These are phyloP conservation scores for Cichladusa arquata DNA, from an alignment of 2,113 vertebrate species.

Conservation along the genomic window DNA sequence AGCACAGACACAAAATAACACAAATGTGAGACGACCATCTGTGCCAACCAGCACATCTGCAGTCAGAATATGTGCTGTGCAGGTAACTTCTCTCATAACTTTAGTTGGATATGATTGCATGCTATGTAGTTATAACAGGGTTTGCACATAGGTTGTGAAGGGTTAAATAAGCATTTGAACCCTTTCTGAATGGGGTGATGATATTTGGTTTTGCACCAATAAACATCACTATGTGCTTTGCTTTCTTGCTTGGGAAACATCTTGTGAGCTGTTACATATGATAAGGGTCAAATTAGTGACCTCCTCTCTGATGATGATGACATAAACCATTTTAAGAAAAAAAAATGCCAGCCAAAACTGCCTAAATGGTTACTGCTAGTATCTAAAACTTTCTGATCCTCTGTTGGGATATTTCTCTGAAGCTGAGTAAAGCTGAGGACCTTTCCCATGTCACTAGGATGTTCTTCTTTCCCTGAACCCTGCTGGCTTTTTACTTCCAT, in stretches of 20 bases:
- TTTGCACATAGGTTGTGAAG: not conserved
- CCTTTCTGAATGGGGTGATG: not conserved
- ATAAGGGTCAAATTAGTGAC: not conserved
- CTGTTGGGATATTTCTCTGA: not conserved
- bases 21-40: slow-evolving; percentile 56
- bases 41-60: slow-evolving; percentile 37
- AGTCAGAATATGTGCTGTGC: slow-evolving; percentile 72
- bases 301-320: not conserved
- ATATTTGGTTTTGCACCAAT: not conserved
- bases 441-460: not conserved
- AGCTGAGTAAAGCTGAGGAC: not conserved
- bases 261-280: not conserved
- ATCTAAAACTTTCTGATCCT: not conserved
- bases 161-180: not conserved
- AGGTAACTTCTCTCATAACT: slow-evolving; percentile 68
- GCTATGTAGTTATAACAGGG: not conserved
- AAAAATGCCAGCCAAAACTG: not conserved
- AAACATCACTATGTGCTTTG: not conserved
- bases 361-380: not conserved
- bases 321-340: not conserved
- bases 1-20: slow-evolving; percentile 71
- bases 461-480: not conserved
- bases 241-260: not conserved
- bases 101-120: fast-evolving
- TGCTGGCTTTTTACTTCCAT: not conserved